Conservation (phyloP, 1,140 invertebrate genomes). For the Drosophila sturtevanti region DNA sequence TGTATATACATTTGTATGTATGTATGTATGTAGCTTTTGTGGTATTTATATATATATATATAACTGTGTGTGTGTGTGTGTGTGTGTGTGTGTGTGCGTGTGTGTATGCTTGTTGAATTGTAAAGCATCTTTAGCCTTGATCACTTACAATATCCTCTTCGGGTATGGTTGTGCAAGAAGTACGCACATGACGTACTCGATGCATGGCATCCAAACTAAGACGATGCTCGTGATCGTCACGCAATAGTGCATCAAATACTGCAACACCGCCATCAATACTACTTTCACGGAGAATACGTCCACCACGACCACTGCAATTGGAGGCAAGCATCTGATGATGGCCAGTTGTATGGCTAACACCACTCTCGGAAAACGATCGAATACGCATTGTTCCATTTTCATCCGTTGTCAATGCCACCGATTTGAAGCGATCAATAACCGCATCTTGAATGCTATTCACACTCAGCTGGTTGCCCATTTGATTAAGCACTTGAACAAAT, state of each 20-base stretch:
- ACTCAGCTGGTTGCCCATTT: slow-evolving; percentile 76
- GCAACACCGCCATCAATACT: slow-evolving; percentile 73
- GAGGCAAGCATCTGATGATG: slow-evolving; percentile 40
- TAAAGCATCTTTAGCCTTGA: slow-evolving; percentile 11
- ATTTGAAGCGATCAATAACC: slow-evolving; percentile 77
- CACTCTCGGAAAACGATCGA: slow-evolving; percentile 75
- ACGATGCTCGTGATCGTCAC: slow-evolving; percentile 72
- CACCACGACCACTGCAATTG: slow-evolving; percentile 62
- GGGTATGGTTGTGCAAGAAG: slow-evolving; percentile 77
- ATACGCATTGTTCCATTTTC: slow-evolving; percentile 76
- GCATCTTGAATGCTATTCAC: slow-evolving; percentile 74
- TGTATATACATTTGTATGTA: no score
- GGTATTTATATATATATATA: neutral
- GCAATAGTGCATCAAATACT: slow-evolving; percentile 60
- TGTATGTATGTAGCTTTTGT: no score
- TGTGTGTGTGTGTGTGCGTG: neutral
- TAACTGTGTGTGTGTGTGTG: neutral
- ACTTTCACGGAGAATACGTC: slow-evolving; percentile 65
- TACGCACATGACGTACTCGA: slow-evolving; percentile 73
- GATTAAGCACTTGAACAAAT: slow-evolving; percentile 25
- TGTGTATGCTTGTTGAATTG: no score
- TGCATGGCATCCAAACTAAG: slow-evolving; percentile 70
- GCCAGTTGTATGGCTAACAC: slow-evolving; percentile 39
- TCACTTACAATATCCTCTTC: slow-evolving; percentile 78
- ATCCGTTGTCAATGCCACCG: slow-evolving; percentile 72